Conservation (phyloP, 2,113 vertebrate species). For the Electrona antarctica region DNA sequence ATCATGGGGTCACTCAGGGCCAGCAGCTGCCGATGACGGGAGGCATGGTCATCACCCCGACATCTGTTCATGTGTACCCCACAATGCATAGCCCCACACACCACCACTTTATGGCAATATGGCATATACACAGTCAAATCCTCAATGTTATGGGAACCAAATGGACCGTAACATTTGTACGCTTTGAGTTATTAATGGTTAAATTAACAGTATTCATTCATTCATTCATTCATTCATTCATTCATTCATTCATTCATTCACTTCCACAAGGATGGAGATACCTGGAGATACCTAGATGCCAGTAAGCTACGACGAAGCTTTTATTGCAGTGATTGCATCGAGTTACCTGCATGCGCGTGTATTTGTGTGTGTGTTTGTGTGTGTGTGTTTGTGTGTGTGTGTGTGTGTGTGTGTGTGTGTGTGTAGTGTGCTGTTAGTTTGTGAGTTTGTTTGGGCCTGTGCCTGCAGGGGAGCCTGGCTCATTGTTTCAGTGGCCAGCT, state of each 20-base stretch:
- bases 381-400: slow-evolving; percentile 49
- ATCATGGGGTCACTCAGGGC: slow-evolving; percentile 76
- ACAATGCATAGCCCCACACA: slow-evolving; percentile 38
- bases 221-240: slow-evolving; percentile 10
- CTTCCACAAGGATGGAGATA: neutral
- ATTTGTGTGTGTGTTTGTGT: slow-evolving; percentile 2
- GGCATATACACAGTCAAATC: neutral
- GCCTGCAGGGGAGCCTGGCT: slow-evolving; percentile 52
- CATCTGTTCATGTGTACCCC: slow-evolving; percentile 75
- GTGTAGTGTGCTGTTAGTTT: slow-evolving; percentile 19
- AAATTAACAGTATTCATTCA: too few species aligned
- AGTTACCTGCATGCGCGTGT: slow-evolving; percentile 16
- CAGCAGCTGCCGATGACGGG: slow-evolving; percentile 71
- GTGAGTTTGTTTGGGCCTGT: slow-evolving; percentile 51
- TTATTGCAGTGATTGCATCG: neutral
- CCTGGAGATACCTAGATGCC: slow-evolving; percentile 20
- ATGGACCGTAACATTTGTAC: too few species aligned
- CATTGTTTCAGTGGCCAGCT: slow-evolving; percentile 80
- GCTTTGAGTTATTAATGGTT: too few species aligned
- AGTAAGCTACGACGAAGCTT: neutral
- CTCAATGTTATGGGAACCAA: too few species aligned
- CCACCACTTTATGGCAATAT: slow-evolving; percentile 31
- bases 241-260: slow-evolving; percentile 42
- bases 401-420: slow-evolving; percentile 19
- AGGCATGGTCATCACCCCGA: slow-evolving; percentile 69